Evolutionary conservation across 2,888 invertebrate genomes (phyloP), one percentile per base, ranked within the genome.

Genomic region (Acanthosoma haemorrhoidale): DNA sequence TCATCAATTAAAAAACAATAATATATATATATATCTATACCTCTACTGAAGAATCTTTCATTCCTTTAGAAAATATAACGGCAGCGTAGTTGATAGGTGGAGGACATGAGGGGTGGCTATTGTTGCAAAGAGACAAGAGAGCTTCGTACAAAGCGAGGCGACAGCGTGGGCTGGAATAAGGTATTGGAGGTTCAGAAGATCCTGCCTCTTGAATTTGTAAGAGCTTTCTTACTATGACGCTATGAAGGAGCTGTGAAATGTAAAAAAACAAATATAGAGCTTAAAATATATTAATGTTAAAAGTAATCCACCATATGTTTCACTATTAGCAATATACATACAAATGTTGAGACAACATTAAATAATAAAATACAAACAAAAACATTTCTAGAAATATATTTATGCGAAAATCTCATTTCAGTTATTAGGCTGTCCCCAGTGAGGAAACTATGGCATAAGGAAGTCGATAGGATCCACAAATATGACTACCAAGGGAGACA

Each of bases 61-160:
- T 58, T n/a, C 72, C 72, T 18, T 43, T 34, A 13, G 58, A 66
- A 41, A 72, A 39, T 21, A 72, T 31, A 8, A 34, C 21, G 8
- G 68, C n/a, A 1, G 72, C 70, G 15, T 38, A 70, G 21, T 68
- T 39, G n/a, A 70, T 31, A 11, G 72, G 72, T 9, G 72, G 70
- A 15, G 72, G 72, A 36, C 39, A 70, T 18, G 43, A 39, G n/a
- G 61, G 63, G 16, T 70, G 72, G 25, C 16, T 51, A 41, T 72
- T 36, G 13, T 67, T 18, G n/a, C 70, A 70, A 9, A 70, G 25
- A 2, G 70, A 21, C 1, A 58, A 57, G 18, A 72, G 68, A n/a
- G 61, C 51, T 18, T 61, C 32, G 41, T 72, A 72, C 16, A 72
- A 41, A 31, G 31, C 41, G 2, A 72, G 68, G 3, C 72, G 60